These are phyloP conservation scores for Psilopsiagon aurifrons DNA, from an alignment of 2,113 vertebrate genomes.

Conservation along the genomic window DNA sequence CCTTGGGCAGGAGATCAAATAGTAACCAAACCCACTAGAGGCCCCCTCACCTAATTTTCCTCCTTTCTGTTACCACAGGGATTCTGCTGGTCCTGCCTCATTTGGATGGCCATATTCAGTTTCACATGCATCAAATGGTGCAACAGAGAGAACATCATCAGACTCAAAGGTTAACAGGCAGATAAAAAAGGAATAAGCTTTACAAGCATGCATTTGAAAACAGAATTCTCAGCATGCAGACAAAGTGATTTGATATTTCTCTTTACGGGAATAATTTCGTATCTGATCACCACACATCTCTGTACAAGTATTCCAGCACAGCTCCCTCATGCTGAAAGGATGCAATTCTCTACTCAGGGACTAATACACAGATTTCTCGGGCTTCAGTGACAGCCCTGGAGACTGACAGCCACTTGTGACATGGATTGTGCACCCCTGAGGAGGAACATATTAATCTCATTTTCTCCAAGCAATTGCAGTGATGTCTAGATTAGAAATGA, in stretches of 20 bases:
- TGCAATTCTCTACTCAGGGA: background rate
- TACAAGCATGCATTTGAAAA: background rate
- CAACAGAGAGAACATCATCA: background rate
- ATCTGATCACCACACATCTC: background rate
- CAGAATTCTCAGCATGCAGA: background rate
- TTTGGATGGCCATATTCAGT: background rate
- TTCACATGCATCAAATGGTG: background rate
- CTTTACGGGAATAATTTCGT: background rate
- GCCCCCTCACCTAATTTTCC: background rate
- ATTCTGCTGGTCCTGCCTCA: background rate
- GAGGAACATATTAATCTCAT: background rate
- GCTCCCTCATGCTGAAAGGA: background rate
- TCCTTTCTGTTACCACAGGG: background rate
- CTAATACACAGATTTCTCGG: background rate
- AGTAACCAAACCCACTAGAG: background rate
- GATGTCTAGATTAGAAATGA: background rate
- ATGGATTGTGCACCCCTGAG: background rate
- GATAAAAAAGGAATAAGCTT: background rate
- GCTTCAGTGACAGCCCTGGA: background rate
- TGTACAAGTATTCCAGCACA: background rate
- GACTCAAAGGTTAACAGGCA: background rate
- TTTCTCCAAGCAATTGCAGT: background rate
- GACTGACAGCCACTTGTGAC: background rate
- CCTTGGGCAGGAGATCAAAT: background rate
- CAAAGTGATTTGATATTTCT: background rate